Percentiles rank a stretch among this genome's conserved stretches.
phyloP scores from a whole-genome alignment of 2,113 vertebrate species.

The Amblyopsis rosae region DNA sequence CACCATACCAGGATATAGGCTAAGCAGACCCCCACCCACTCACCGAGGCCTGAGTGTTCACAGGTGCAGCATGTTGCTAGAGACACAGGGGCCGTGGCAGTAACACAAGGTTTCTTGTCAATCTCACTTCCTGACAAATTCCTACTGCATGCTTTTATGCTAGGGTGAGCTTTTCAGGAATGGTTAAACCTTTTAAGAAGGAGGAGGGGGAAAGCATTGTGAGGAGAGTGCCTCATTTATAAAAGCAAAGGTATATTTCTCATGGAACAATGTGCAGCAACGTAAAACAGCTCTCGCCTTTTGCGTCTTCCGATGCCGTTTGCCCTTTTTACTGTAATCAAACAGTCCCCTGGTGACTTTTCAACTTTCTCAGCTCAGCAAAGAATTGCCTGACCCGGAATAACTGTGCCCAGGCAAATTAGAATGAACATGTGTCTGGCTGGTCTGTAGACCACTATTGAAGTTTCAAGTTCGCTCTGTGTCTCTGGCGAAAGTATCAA shows the following conservation, averaged over 20 bases:
- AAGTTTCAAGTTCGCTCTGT: no score
- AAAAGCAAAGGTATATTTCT: conserved; percentile 68
- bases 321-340: conserved; percentile 41
- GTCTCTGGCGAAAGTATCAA: no score
- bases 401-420: conserved; percentile 57
- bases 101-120: neutral
- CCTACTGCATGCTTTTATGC: conserved; percentile 66
- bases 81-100: no score
- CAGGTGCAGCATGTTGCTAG: no score
- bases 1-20: no score
- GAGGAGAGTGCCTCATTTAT: conserved; percentile 44
- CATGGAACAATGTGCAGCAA: conserved; percentile 63
- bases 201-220: conserved; percentile 48
- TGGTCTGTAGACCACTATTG: no score
- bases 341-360: conserved; percentile 43
- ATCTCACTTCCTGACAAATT: conserved; percentile 43
- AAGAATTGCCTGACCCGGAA: conserved; percentile 43
- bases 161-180: conserved; percentile 69
- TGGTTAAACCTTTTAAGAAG: conserved; percentile 76
- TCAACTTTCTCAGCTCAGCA: conserved; percentile 13
- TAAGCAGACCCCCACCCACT: no score
- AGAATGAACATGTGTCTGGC: conserved; percentile 18
- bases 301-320: conserved; percentile 47
- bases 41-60: no score
- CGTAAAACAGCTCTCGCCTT: conserved; percentile 57